Evolutionary conservation across 35 echinoderm and acorn worm species (phyloP).

Genomic region (Holothuria glaberrima): DNA sequence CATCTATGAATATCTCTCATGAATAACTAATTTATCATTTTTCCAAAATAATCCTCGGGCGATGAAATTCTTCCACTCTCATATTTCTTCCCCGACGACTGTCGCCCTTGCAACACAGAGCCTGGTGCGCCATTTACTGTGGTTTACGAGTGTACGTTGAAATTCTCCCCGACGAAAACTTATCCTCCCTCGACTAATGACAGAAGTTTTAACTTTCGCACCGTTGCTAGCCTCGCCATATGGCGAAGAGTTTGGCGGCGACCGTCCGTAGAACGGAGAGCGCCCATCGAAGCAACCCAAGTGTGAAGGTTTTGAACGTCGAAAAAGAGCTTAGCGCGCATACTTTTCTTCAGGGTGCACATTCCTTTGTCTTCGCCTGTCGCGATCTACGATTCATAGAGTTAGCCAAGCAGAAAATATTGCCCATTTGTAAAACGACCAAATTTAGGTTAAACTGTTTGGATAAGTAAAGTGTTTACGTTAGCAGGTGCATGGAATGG

Average conservation of each 20-base stretch:
- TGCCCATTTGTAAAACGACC: conserved; percentile 38
- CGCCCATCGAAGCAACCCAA: no score
- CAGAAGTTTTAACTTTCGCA: not conserved
- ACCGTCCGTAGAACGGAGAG: no score
- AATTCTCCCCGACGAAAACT: not conserved
- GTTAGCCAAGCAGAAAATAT: conserved; percentile 46
- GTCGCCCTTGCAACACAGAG: not conserved
- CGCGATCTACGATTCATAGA: not conserved
- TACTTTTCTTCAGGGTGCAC: conserved; percentile 11
- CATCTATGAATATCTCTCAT: conserved; percentile 19
- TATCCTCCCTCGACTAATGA: conserved; percentile 36
- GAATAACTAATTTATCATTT: conserved; percentile 53
- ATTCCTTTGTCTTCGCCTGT: conserved; percentile 31
- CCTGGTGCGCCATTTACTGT: no score
- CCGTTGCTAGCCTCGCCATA: conserved; percentile 27
- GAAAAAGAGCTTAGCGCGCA: no score
- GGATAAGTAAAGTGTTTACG: conserved; percentile 32
- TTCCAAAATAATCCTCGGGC: conserved; percentile 33
- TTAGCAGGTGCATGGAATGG: conserved; percentile 35
- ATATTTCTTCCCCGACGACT: conserved; percentile 14
- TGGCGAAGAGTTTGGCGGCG: not conserved
- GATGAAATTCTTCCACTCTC: conserved; percentile 37
- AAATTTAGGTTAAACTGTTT: conserved; percentile 51
- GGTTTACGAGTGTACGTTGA: no score
- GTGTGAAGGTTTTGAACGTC: no score